Conservation (phyloP, 2,888 invertebrate species). For the Coenonympha glycerion region DNA sequence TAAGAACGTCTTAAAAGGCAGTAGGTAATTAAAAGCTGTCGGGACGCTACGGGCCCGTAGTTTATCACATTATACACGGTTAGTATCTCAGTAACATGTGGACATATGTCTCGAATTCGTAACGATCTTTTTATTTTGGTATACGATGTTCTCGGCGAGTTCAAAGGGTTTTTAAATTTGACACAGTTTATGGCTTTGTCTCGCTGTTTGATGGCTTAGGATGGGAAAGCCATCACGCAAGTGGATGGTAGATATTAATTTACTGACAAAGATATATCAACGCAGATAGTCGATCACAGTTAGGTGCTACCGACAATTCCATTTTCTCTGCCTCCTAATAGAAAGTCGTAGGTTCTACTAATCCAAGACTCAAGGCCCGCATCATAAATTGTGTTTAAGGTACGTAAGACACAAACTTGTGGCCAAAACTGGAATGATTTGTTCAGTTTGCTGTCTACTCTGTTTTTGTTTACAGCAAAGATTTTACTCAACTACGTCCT, state of each 20-base stretch:
- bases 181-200: conserved; percentile 65
- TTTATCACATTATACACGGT: conserved; percentile 67
- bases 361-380: too few relatives aligned
- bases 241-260: conserved; percentile 41
- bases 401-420: too few relatives aligned
- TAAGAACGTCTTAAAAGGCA: conserved; percentile 25
- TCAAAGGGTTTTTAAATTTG: conserved; percentile 71
- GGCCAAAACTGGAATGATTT: too few relatives aligned
- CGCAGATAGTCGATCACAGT: not conserved
- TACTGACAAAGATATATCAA: conserved; percentile 32
- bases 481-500: too few relatives aligned
- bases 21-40: conserved; percentile 40
- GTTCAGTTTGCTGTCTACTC: too few relatives aligned
- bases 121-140: conserved; percentile 62
- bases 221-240: conserved; percentile 35
- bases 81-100: conserved; percentile 60
- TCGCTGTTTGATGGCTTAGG: conserved; percentile 48
- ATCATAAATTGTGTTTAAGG: too few relatives aligned
- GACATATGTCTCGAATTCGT: conserved; percentile 66
- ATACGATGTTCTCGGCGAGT: conserved; percentile 60
- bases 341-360: too few relatives aligned
- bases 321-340: too few relatives aligned
- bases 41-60: conserved; percentile 38
- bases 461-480: too few relatives aligned
- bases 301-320: too few relatives aligned